Conservation (phyloP, 2,888 invertebrate genomes). For the Cartodere bifasciata region DNA sequence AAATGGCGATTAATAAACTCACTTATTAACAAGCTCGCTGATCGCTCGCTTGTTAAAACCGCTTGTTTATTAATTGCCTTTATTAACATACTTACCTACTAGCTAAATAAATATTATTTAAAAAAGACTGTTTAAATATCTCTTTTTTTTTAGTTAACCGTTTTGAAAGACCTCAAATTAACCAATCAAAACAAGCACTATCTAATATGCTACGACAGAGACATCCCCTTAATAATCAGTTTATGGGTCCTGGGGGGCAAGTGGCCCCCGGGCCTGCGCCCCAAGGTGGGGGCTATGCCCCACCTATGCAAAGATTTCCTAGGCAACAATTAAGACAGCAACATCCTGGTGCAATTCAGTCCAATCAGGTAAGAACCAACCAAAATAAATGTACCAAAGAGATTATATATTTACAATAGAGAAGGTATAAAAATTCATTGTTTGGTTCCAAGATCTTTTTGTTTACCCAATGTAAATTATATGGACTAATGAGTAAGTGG, state of each 20-base stretch:
- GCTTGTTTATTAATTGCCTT: too few relatives aligned
- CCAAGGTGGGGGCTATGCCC: conserved; percentile 31
- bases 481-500: too few relatives aligned
- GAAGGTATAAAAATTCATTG: too few relatives aligned
- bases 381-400: too few relatives aligned
- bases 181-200: conserved; percentile 73
- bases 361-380: conserved; percentile 30
- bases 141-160: conserved; percentile 29
- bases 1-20: too few relatives aligned
- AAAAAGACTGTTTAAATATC: not conserved
- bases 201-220: conserved; percentile 74
- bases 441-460: too few relatives aligned
- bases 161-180: conserved; percentile 41
- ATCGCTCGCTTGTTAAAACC: too few relatives aligned
- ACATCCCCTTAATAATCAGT: conserved; percentile 46
- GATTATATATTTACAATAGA: too few relatives aligned
- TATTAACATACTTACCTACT: too few relatives aligned
- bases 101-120: too few relatives aligned
- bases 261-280: conserved; percentile 26
- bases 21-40: too few relatives aligned
- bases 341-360: conserved; percentile 31
- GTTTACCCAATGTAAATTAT: too few relatives aligned
- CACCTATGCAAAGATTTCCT: conserved; percentile 38
- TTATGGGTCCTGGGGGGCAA: conserved; percentile 29
- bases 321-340: conserved; percentile 37